Conservation (phyloP, 2,888 invertebrate species). For the Allacma fusca region DNA sequence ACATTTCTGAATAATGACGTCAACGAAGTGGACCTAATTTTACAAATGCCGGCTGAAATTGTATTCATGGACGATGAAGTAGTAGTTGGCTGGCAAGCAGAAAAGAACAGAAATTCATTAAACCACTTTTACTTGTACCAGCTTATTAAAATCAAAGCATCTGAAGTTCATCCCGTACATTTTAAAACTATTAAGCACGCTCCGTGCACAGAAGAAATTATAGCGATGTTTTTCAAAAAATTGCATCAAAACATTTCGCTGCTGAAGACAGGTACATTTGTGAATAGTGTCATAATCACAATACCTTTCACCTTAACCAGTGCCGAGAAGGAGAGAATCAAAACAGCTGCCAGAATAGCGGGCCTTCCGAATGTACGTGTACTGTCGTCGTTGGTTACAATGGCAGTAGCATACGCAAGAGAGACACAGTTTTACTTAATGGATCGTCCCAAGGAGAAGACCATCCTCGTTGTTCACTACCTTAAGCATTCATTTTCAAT, state of each 20-base stretch:
- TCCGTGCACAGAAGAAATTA: not conserved
- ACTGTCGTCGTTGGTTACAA: not conserved
- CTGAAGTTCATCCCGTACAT: not conserved
- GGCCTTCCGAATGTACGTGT: not conserved
- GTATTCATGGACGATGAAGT: not conserved
- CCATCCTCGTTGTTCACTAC: not conserved
- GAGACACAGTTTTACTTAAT: not conserved
- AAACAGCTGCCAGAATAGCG: not conserved
- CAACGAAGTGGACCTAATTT: not conserved
- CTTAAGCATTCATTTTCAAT: not conserved
- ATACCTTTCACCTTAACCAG: not conserved
- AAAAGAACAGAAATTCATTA: not conserved
- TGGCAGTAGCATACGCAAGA: not conserved
- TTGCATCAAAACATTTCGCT: not conserved
- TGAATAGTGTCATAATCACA: not conserved
- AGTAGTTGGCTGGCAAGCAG: not conserved
- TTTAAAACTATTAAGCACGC: not conserved
- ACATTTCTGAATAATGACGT: not conserved
- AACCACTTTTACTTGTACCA: constrained; percentile 1
- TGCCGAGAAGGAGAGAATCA: not conserved
- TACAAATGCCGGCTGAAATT: not conserved
- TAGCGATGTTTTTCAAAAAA: not conserved
- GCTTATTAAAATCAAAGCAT: not conserved
- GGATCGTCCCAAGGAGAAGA: not conserved
- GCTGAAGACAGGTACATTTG: not conserved